Base-by-base conservation (phyloP, 2,888 invertebrate genomes). In the Crepidodera aurea region DNA sequence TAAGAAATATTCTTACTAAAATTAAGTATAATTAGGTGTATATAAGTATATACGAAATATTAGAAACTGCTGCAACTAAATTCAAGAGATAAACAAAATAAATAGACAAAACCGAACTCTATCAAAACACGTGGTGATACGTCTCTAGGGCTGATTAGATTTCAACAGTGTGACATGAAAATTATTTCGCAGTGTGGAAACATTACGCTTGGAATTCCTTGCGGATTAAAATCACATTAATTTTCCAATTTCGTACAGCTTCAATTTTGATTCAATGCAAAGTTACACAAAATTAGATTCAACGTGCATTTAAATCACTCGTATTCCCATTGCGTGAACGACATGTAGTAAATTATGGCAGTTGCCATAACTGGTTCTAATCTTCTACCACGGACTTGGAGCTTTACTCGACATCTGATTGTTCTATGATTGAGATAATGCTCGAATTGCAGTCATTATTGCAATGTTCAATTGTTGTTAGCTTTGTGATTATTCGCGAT, bases 1-100 rank as follows among this genome's bases (percentile, higher is more conserved):
- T 99, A 63, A 87, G 98, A 64, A 98, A 96, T 82, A 92, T 98
- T 65, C 84, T 99, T 71, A 96, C n/a, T n/a, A n/a, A n/a, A n/a
- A n/a, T n/a, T n/a, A n/a, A n/a, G n/a, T n/a, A n/a, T n/a, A n/a
- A n/a, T n/a, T n/a, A n/a, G n/a, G n/a, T n/a, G n/a, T n/a, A n/a
- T n/a, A n/a, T n/a, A n/a, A n/a, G n/a, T n/a, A n/a, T n/a, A n/a
- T n/a, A n/a, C n/a, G n/a, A n/a, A n/a, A n/a, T n/a, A n/a, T n/a
- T n/a, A n/a, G n/a, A n/a, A n/a, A n/a, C n/a, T n/a, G n/a, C n/a
- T n/a, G n/a, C n/a, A n/a, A n/a, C n/a, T n/a, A n/a, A n/a, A n/a
- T n/a, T n/a, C n/a, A n/a, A n/a, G n/a, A n/a, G n/a, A n/a, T n/a
- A n/a, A n/a, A n/a, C n/a, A n/a, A n/a, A n/a, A n/a, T n/a, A n/a